A percentile compares a stretch with the other conserved stretches of the same genome.
Evolutionary conservation across 2,888 invertebrate genomes (phyloP).

Genomic region (Chymomyza caudatula): DNA sequence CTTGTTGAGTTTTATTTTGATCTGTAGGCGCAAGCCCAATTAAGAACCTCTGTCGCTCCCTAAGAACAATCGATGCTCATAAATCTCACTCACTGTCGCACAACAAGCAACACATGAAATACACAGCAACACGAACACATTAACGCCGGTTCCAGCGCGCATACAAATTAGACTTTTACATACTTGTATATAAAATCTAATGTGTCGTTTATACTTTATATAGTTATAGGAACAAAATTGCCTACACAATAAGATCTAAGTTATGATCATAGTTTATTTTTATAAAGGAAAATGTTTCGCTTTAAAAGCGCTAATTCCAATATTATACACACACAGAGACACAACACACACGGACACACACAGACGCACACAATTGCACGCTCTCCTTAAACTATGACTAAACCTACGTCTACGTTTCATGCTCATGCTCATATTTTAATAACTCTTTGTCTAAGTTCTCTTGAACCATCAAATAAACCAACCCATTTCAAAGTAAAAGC

Average conservation of each 20-base stretch:
- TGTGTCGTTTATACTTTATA: not conserved
- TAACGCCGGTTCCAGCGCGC: conserved; percentile 1
- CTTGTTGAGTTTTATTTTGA: conserved; percentile 78
- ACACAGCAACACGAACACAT: not conserved
- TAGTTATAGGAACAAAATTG: not conserved
- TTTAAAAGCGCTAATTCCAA: not conserved
- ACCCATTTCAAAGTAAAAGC: conserved; percentile 74
- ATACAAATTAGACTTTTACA: conserved; percentile 1
- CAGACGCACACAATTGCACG: not conserved
- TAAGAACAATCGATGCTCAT: not conserved
- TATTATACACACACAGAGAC: not conserved
- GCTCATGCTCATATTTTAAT: not conserved
- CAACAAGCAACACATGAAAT: not conserved
- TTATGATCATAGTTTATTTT: not conserved
- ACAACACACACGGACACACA: not conserved
- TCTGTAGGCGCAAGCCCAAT: conserved; percentile 63
- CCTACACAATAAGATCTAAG: not conserved
- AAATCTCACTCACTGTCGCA: not conserved
- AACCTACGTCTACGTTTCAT: conserved; percentile 44
- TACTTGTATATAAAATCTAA: not conserved
- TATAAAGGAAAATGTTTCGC: not conserved
- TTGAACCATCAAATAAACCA: conserved; percentile 32
- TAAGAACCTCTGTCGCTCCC: not conserved
- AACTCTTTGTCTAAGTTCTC: not conserved
- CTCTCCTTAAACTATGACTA: not conserved